These are phyloP conservation scores for Eustalomyia histrio DNA, from an alignment of 2,888 invertebrate genomes.

Conservation along the genomic window DNA sequence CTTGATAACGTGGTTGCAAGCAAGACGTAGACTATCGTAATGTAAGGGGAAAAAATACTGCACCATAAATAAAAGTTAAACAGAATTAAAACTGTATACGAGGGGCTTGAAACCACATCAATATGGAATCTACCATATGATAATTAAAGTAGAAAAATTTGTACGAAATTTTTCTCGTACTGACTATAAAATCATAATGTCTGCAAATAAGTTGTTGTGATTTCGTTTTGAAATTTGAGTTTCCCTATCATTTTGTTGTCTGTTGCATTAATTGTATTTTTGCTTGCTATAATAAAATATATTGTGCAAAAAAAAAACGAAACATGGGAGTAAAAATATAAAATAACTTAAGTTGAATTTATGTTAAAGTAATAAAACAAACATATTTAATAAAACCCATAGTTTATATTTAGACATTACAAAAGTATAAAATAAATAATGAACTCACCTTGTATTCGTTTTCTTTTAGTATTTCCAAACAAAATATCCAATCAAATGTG, in stretches of 20 bases:
- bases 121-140: neutral
- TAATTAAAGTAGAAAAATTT: too few species aligned
- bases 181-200: too few species aligned
- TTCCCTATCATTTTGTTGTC: neutral
- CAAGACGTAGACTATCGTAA: neutral
- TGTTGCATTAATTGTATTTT: neutral
- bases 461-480: neutral
- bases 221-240: too few species aligned
- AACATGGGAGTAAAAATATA: neutral
- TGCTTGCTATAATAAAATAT: neutral
- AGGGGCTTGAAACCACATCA: neutral
- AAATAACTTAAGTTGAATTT: conserved; percentile 23
- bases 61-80: neutral
- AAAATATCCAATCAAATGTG: conserved; percentile 29
- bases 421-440: conserved; percentile 11
- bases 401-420: neutral
- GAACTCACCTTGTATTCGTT: conserved; percentile 45
- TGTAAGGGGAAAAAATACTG: neutral
- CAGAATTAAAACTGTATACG: too few species aligned
- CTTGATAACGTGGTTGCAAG: neutral
- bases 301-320: neutral
- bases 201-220: too few species aligned
- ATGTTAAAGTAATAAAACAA: conserved; percentile 36
- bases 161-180: too few species aligned
- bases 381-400: conserved; percentile 38